These are phyloP conservation scores for Microctenopoma lineatum DNA, from an alignment of 2,797 vertebrate genomes.

Conservation along the genomic window DNA sequence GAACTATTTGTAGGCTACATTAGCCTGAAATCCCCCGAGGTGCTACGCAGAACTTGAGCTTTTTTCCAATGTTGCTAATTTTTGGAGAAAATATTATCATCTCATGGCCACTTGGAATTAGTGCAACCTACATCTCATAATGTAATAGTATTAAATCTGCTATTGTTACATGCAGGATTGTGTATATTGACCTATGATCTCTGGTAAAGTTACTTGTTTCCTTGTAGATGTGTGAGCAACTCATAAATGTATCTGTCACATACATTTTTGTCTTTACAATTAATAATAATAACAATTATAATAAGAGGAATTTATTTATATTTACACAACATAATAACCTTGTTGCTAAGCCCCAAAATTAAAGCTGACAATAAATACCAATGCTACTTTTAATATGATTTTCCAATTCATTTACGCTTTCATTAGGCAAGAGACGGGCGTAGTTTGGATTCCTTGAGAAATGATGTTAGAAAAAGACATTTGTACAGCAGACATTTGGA, in stretches of 20 bases:
- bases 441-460: neutral
- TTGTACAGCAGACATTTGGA: no score
- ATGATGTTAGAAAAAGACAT: neutral
- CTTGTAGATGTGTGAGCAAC: neutral
- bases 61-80: neutral
- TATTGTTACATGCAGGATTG: constrained; percentile 19
- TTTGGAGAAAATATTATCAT: neutral
- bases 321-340: no score
- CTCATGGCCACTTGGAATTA: neutral
- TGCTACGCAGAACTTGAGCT: neutral
- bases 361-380: no score
- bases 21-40: constrained; percentile 16
- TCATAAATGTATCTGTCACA: neutral
- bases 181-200: constrained; percentile 1
- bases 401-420: no score
- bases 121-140: neutral
- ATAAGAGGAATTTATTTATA: no score
- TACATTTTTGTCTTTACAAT: no score
- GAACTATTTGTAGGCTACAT: constrained; percentile 42
- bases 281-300: no score
- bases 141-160: constrained; percentile 5
- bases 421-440: no score
- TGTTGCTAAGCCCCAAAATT: no score
- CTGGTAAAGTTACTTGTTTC: no score
- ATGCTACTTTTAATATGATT: no score